Conservation (phyloP, 2,888 invertebrate species). For the Lasioglossum malachurum region DNA sequence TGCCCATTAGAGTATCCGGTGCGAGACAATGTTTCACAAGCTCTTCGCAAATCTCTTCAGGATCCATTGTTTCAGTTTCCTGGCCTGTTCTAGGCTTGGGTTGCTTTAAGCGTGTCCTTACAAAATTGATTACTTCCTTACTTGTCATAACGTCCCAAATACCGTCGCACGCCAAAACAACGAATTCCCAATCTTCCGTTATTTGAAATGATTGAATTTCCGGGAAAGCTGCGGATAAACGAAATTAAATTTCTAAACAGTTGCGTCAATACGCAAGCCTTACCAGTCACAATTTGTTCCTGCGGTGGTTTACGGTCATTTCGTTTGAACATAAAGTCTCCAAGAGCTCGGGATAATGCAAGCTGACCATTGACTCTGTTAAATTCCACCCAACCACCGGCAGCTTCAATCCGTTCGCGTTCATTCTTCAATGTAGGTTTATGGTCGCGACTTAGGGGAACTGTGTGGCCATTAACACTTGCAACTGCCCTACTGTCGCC, state of each 20-base stretch:
- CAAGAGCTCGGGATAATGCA: conserved; percentile 97
- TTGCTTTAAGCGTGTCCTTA: conserved; percentile 90
- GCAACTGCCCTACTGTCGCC: conserved; percentile 98
- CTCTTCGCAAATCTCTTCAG: conserved; percentile 98
- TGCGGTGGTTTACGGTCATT: conserved; percentile 94
- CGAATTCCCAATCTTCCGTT: conserved; percentile 97
- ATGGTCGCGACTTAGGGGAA: conserved; percentile 94
- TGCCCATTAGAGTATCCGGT: conserved; percentile 98
- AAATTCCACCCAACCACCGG: conserved; percentile 98
- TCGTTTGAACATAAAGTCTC: conserved; percentile 98
- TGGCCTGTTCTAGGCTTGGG: conserved; percentile 65
- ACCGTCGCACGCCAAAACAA: conserved; percentile 98
- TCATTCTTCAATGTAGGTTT: conserved; percentile 97
- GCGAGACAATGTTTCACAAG: conserved; percentile 97
- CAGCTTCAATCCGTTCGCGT: conserved; percentile 94
- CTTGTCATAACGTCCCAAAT: conserved; percentile 99
- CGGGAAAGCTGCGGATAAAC: conserved; percentile 91
- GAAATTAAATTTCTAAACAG: conserved; percentile 22
- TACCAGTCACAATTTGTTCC: conserved; percentile 99
- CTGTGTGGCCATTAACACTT: conserved; percentile 91
- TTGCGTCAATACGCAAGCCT: conserved; percentile 33
- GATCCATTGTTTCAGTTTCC: conserved; percentile 91
- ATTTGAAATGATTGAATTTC: conserved; percentile 94
- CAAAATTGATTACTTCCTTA: conserved; percentile 96
- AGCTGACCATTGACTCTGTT: conserved; percentile 99